Percentiles rank a stretch among this genome's conserved stretches.
Conservation (phyloP, 2,888 invertebrate genomes). For the Mimumesa dahlbomi region DNA sequence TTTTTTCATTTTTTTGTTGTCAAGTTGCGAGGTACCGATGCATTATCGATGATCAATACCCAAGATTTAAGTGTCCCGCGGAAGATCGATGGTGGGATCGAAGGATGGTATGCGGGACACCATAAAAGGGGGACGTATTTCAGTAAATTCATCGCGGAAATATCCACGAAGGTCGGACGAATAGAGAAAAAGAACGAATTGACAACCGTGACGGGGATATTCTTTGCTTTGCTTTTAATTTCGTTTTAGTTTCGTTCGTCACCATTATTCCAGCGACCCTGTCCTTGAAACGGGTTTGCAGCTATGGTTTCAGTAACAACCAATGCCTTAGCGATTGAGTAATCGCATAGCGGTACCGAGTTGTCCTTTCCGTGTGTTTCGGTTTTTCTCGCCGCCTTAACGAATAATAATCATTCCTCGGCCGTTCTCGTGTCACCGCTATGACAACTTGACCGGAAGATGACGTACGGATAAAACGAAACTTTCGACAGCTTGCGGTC, state of each 20-base stretch:
- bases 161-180: neutral
- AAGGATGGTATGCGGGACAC: constrained; percentile 15
- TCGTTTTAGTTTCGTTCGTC: constrained; percentile 33
- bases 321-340: constrained; percentile 50
- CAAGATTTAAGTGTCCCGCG: neutral
- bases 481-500: neutral
- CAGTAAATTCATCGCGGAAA: constrained; percentile 10
- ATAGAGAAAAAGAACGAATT: constrained; percentile 24
- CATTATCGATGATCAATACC: constrained; percentile 15
- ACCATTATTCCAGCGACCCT: constrained; percentile 46
- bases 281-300: constrained; percentile 59
- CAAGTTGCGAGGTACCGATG: neutral
- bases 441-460: neutral
- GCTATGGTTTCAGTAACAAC: constrained; percentile 45
- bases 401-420: constrained; percentile 25
- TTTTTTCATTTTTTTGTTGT: neutral
- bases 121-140: constrained; percentile 18
- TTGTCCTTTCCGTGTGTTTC: constrained; percentile 32
- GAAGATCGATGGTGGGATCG: neutral
- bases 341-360: constrained; percentile 57
- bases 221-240: constrained; percentile 30
- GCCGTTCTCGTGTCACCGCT: neutral
- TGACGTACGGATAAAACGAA: constrained; percentile 7
- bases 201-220: constrained; percentile 30
- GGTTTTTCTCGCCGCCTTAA: constrained; percentile 35